Conservation (phyloP, 2,113 vertebrate species). For the Tylochromis polylepis region DNA sequence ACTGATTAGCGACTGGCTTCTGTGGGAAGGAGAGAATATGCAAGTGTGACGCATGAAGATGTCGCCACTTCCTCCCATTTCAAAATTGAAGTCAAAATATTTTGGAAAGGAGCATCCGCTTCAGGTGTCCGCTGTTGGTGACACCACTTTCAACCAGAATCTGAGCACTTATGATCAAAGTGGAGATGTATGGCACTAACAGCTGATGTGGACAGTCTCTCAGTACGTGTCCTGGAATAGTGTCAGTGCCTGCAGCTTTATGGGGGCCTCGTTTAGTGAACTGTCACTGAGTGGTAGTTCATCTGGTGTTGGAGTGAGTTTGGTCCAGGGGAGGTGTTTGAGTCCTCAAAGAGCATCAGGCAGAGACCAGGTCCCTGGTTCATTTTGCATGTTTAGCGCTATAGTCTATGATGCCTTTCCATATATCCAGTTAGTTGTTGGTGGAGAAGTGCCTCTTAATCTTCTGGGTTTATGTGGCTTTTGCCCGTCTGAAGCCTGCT, state of each 20-base stretch:
- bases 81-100: neutral
- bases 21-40: neutral
- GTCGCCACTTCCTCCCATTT: neutral
- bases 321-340: neutral
- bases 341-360: neutral
- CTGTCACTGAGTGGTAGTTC: neutral
- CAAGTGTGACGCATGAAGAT: neutral
- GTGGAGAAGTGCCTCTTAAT: neutral
- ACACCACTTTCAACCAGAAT: neutral
- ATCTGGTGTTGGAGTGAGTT: neutral
- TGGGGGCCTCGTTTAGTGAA: neutral
- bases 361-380: neutral
- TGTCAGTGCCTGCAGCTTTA: neutral
- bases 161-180: neutral
- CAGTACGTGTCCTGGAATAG: neutral
- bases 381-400: neutral
- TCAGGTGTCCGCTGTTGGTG: neutral
- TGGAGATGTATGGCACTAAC: neutral
- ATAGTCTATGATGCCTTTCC: rapidly evolving
- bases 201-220: neutral
- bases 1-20: neutral
- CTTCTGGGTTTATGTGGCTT: neutral
- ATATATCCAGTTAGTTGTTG: neutral
- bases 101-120: neutral
- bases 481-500: neutral